These are phyloP conservation scores for Hyaena hyaena DNA, from an alignment of 2,113 vertebrate species.

Conservation along the genomic window DNA sequence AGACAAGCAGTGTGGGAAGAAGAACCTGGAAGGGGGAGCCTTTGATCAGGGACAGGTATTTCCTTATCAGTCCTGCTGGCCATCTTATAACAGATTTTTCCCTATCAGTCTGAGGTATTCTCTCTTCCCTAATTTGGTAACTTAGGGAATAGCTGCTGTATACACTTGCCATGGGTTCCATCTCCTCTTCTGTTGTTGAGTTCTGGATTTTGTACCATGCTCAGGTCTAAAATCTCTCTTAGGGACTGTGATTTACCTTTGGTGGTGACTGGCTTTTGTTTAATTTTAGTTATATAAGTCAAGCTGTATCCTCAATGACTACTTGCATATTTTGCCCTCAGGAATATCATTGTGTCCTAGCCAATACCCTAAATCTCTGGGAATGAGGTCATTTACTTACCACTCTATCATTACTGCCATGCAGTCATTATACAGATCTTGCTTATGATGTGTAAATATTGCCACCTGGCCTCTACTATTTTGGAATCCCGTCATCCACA, in stretches of 20 bases:
- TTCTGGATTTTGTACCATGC: background rate
- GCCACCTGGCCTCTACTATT: background rate
- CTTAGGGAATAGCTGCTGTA: background rate
- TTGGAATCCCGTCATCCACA: background rate
- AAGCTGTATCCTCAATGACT: background rate
- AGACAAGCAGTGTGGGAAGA: no score
- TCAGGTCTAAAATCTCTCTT: background rate
- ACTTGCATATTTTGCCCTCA: background rate
- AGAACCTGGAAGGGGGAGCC: no score
- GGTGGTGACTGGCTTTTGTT: background rate
- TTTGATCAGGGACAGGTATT: no score
- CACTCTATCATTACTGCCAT: background rate
- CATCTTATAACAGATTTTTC: no score
- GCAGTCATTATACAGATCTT: background rate
- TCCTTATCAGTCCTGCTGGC: no score
- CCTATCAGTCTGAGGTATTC: background rate
- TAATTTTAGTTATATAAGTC: background rate
- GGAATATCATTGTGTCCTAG: background rate
- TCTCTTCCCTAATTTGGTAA: background rate
- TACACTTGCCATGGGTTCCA: background rate
- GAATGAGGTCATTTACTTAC: background rate
- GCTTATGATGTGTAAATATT: background rate
- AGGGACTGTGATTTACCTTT: background rate
- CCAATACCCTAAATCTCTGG: background rate
- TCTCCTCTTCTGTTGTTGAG: background rate